Evolutionary conservation across 2,797 vertebrate species (phyloP).

Genomic region (Siniperca scherzeri): DNA sequence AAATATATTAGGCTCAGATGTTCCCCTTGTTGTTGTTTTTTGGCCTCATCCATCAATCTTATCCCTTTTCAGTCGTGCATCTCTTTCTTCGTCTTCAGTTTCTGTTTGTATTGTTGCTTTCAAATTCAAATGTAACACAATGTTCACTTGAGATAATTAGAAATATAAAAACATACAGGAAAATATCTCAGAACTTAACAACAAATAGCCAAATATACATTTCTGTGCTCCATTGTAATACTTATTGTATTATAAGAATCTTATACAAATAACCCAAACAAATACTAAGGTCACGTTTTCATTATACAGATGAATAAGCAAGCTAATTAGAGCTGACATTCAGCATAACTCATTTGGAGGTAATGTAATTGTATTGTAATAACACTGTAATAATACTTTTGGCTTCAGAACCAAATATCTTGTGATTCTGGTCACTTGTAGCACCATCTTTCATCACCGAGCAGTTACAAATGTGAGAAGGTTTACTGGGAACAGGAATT

Average conservation of each 20-base stretch:
- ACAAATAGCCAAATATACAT: not conserved
- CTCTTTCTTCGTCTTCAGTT: not conserved
- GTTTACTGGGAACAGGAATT: conserved; percentile 18
- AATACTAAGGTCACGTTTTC: conserved; percentile 1
- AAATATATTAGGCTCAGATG: conserved; percentile 4
- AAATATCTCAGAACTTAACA: not conserved
- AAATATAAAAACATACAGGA: not conserved
- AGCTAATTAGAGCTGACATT: not conserved
- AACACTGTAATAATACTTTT: conserved; percentile 8
- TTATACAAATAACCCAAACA: conserved; percentile 22
- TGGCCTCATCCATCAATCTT: not conserved
- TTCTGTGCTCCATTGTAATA: not conserved
- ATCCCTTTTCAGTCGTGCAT: not conserved
- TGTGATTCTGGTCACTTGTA: conserved; percentile 14
- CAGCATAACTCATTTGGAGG: not conserved
- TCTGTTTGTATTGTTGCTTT: not conserved
- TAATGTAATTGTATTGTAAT: not conserved
- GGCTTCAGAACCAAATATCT: not conserved
- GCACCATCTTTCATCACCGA: conserved; percentile 16
- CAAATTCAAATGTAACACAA: not conserved
- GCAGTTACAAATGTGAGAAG: conserved; percentile 11
- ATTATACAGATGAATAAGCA: conserved; percentile 17
- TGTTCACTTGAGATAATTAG: not conserved
- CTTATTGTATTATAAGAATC: not conserved
- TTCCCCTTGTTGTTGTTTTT: conserved; percentile 2